These are phyloP conservation scores for Dunckerocampus dactyliophorus DNA, from an alignment of 2,113 vertebrate species.

Conservation along the genomic window DNA sequence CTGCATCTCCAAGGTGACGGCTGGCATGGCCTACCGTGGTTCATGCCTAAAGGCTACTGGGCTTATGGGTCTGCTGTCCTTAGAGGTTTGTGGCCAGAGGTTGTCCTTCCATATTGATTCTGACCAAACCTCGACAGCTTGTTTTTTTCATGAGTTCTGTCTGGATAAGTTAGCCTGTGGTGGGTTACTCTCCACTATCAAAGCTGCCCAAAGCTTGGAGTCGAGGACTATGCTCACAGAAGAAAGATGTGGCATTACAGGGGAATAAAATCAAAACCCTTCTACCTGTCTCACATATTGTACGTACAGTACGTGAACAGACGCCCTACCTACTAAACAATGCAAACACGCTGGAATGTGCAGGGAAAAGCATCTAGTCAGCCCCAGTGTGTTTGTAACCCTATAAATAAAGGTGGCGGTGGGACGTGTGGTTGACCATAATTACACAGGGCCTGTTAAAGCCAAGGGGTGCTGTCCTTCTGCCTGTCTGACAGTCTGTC, in stretches of 20 bases:
- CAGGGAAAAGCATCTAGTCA: slow-evolving; percentile 55
- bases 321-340: slow-evolving; percentile 49
- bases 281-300: slow-evolving; percentile 7
- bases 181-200: slow-evolving; percentile 45
- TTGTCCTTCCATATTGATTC: slow-evolving; percentile 53
- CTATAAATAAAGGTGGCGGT: slow-evolving; percentile 76
- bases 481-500: slow-evolving; percentile 65
- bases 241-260: slow-evolving; percentile 10
- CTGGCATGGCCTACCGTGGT: slow-evolving; percentile 33
- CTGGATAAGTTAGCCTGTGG: slow-evolving; percentile 49
- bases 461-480: slow-evolving; percentile 59
- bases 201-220: slow-evolving; percentile 32
- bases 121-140: slow-evolving; percentile 51
- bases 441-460: slow-evolving; percentile 75
- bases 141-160: slow-evolving; percentile 72
- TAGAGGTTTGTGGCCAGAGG: slow-evolving; percentile 48
- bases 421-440: slow-evolving; percentile 74
- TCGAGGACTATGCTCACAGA: slow-evolving; percentile 6
- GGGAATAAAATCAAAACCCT: slow-evolving; percentile 9
- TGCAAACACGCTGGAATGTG: slow-evolving; percentile 67
- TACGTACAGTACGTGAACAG: not conserved
- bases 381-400: slow-evolving; percentile 63
- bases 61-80: slow-evolving; percentile 39
- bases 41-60: slow-evolving; percentile 46
- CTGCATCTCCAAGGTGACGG: slow-evolving; percentile 54